A percentile compares a stretch with the other conserved stretches of the same genome.
These are phyloP conservation scores for Agriopis aurantiaria DNA, from an alignment of 2,888 invertebrate genomes.

Conservation along the genomic window DNA sequence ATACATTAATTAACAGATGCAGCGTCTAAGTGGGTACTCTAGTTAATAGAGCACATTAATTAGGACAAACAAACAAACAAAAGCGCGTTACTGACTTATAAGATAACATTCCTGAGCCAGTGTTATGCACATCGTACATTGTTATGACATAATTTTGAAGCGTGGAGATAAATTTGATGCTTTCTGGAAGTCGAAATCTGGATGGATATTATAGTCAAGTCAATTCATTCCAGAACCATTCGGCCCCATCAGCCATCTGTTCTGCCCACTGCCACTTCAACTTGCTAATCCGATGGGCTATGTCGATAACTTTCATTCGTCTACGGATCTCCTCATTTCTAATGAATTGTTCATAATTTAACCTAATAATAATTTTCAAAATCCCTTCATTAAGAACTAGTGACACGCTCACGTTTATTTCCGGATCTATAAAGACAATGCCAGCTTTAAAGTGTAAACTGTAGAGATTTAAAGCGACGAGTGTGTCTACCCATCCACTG, in stretches of 20 bases:
- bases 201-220: background rate
- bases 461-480: constrained; percentile 18
- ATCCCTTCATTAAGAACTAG: constrained; percentile 24
- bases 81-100: constrained; percentile 47
- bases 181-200: background rate
- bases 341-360: background rate
- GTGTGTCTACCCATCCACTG: background rate
- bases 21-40: constrained; percentile 24
- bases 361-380: constrained; percentile 6
- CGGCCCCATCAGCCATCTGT: no score
- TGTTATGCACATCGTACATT: constrained; percentile 17
- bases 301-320: no score
- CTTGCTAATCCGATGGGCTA: no score
- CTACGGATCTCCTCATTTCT: no score
- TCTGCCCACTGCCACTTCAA: no score
- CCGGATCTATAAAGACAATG: constrained; percentile 34
- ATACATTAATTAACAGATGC: constrained; percentile 36
- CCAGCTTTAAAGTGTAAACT: constrained; percentile 23
- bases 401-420: constrained; percentile 35
- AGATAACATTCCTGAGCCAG: constrained; percentile 53
- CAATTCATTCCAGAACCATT: no score
- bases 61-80: constrained; percentile 60
- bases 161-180: background rate
- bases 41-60: constrained; percentile 49
- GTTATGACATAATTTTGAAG: constrained; percentile 22